Conservation (phyloP, 2,888 invertebrate species). For the Drosophila koepferae region DNA sequence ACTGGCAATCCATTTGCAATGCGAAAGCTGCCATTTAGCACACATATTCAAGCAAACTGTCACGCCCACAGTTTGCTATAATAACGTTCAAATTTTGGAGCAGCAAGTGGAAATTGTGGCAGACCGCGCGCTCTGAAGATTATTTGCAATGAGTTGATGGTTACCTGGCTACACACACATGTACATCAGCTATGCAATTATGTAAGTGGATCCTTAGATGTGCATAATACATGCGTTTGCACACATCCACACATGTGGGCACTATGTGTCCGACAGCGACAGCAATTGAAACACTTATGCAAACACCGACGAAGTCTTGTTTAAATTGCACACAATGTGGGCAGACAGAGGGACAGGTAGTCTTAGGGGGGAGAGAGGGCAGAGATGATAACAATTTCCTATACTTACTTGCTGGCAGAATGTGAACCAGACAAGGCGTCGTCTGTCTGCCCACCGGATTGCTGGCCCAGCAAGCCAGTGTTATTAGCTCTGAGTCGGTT, state of each 20-base stretch:
- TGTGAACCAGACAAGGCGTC: conserved; percentile 92
- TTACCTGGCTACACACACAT: conserved; percentile 12
- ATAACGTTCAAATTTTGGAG: conserved; percentile 48
- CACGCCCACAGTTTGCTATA: conserved; percentile 59
- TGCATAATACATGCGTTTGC: conserved; percentile 59
- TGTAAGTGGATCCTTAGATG: conserved; percentile 77
- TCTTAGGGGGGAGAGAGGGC: not conserved
- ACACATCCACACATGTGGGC: conserved; percentile 33
- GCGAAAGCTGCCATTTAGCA: conserved; percentile 31
- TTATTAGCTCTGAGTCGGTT: conserved; percentile 90
- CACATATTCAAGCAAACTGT: too few relatives aligned
- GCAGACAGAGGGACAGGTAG: not conserved
- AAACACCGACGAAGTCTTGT: conserved; percentile 30
- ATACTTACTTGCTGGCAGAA: conserved; percentile 92
- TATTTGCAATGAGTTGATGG: conserved; percentile 48
- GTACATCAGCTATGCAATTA: conserved; percentile 60
- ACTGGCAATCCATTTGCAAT: conserved; percentile 49
- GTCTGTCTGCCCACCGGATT: conserved; percentile 93
- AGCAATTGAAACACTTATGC: conserved; percentile 26
- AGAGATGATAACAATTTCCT: conserved; percentile 26
- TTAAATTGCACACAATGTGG: conserved; percentile 68
- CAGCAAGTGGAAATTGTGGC: conserved; percentile 10
- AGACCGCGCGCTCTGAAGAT: conserved; percentile 47
- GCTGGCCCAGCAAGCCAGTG: conserved; percentile 94
- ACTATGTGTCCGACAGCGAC: conserved; percentile 18